Base-by-base conservation (phyloP, 2,888 invertebrate genomes). In the Melolontha melolontha region DNA sequence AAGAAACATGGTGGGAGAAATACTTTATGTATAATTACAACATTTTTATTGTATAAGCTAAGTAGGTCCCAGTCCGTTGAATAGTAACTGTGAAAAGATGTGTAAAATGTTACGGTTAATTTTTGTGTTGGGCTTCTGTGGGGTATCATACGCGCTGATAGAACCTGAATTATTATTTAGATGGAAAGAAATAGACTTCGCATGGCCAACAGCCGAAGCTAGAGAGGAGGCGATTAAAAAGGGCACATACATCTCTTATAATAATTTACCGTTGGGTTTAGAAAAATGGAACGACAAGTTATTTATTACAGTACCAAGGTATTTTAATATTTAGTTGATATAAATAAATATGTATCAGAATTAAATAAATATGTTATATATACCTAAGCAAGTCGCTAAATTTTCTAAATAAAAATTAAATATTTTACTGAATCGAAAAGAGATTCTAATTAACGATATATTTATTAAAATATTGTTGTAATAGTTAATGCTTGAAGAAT, bases 191-290 rank as follows among this genome's bases (percentile, higher is more conserved):
- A 77, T 92, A 51, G 86, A 88, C 69, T 92, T 87, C 80, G 85
- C 85, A 44, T 92, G 91, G 91, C 89, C 91, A 17, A 85, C 84
- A 49, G 85, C 87, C 11, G 86, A 86, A 68, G 86, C 86, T 44
- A 86, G 87, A 75, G 86, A 88, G 71, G 85, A 84, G 17, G 90
- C 91, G 11, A 82, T 91, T n/a, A 84, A 83, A 47, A 85, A 84
- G 12, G 88, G 88, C 47, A 84, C 84, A 55, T 92, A 89, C 78
- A 83, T 90, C 5, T 87, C 86, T 8, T 87, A 84, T 64, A 88
- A 92, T 79, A 92, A 92, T 81, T 82, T 92, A 55, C 91, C 91
- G 0, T 82, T 92, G 55, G 92, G 92, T 10, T 76, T 93, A 70
- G 92, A 89, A 64, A 85, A 88, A 65, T 92, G 91, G 91, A 88